These are phyloP conservation scores for Sitobion miscanthi DNA, from an alignment of 1,140 invertebrate genomes.

Conservation along the genomic window DNA sequence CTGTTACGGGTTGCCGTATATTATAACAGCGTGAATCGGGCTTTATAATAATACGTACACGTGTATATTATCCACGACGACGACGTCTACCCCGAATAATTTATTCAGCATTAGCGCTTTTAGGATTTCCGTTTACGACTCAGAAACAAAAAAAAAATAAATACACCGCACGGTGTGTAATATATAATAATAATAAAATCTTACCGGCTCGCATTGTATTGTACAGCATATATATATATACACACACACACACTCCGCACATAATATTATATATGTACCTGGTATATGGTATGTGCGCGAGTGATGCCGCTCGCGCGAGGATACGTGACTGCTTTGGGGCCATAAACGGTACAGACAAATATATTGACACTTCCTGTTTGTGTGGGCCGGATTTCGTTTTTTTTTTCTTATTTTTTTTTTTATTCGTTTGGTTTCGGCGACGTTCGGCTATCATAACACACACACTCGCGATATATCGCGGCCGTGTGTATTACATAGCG, in stretches of 20 bases:
- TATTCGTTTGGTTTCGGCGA: background rate
- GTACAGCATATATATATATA: background rate
- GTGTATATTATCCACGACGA: background rate
- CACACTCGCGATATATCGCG: no score
- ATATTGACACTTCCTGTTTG: conserved; percentile 54
- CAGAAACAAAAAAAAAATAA: conserved; percentile 29
- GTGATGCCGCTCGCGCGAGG: background rate
- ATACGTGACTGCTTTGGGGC: conserved; percentile 51
- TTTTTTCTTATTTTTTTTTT: background rate
- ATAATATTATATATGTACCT: background rate
- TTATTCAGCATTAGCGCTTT: conserved; percentile 50
- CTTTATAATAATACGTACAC: background rate
- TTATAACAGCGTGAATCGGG: no score
- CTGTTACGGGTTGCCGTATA: background rate
- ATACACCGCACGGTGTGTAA: background rate
- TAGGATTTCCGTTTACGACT: conserved; percentile 52
- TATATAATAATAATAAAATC: conserved; percentile 42
- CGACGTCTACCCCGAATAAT: conserved; percentile 31
- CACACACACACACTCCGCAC: background rate
- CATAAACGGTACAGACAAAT: conserved; percentile 52
- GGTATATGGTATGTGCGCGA: background rate
- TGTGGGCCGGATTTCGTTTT: conserved; percentile 41
- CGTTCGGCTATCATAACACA: background rate
- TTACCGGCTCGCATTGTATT: background rate
- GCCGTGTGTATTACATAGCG: no score